Evolutionary conservation across 1,140 invertebrate species (phyloP), one percentile per base, ranked within the genome.

Genomic region (Drosophila pseudoobscura): DNA sequence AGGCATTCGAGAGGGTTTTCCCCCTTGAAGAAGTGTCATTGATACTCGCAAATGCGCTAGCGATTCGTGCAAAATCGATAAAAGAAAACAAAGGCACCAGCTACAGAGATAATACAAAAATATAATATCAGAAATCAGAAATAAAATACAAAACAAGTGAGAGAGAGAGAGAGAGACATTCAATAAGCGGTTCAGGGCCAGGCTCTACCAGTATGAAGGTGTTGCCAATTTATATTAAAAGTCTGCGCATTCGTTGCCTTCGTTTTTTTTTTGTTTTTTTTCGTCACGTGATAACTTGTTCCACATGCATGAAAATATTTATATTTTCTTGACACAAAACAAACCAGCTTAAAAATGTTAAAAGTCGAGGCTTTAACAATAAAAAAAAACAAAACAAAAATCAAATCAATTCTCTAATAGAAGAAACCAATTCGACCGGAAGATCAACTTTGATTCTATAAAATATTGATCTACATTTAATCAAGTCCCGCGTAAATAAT

Each of bases 211-310:
- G 35, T 13, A 1, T 55, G 75, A 85, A 85, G 78, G 82, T 85
- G 83, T 87, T 85, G 80, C 77, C 80, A 85, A 85, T 85, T 87
- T 80, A 84, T 83, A 75, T 83, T 78, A 69, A 83, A 83, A 83
- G 75, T 68, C 65, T 69, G 65, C 65, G 65, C 51, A 69, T 69
- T 68, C 35, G 35, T 49, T 62, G 70, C 51, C 69, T 73, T 53
- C 29, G 31, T 53, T 53, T 39, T 53, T 20, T 13, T 44, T 44
- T 9, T 13, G 7, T 11, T 73, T 55, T 39, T 62, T 39, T 47
- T 56, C 54, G 74, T 56, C 79, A 82, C 55, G 78, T 62, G 80
- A 85, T 87, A 85, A 87, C 82, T 85, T 78, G 80, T 87, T 85
- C 74, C 78, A 85, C 75, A 75, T 87, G 54, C 61, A 69, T 62